Evolutionary conservation across 2,797 vertebrate species (phyloP), one percentile per base, ranked within the genome.

Genomic region (Peromyscus melanophrys): DNA sequence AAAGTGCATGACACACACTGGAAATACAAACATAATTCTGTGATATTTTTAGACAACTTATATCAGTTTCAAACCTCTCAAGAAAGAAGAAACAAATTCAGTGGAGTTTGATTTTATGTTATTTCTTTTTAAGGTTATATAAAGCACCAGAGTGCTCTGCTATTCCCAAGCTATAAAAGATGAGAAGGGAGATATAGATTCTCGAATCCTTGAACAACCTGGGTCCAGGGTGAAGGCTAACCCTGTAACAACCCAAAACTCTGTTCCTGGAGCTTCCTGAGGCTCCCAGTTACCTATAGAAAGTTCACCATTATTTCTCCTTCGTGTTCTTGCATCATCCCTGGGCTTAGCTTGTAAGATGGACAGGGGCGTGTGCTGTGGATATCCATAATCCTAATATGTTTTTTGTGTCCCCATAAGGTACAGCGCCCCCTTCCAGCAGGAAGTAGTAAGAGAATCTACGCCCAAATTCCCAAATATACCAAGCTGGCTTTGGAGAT

Each of bases 1-100:
- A n/a, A 86, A 49, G 89, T 21, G 82, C 63, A 95, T 55, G 83
- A 81, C 23, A 87, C 9, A 69, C 71, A 43, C 27, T 73, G 92
- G 52, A 96, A 85, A 61, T 78, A 52, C 43, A 84, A 81, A 84
- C 61, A 61, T n/a, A 92, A 90, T 37, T 93, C 89, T 82, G 6
- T 63, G 29, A 76, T 94, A 78, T 57, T 34, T 85, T 85, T 43
- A 69, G 95, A 81, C 3, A 90, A 37, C 1, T 49, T 52, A 67
- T 59, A 82, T 61, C 59, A 92, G 67, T 55, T 83, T 21, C 2
- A 93, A 92, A 23, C 8, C 9, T 82, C 55, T 81, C 17, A 90
- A 67, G n/a, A 82, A 43, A 95, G 37, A 92, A 81, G 61, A 87
- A 61, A 77, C 4, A 11, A 31, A 57, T 16, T 75, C 29, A 81